These are phyloP conservation scores for Ips typographus DNA, from an alignment of 1,140 invertebrate species.

Conservation along the genomic window DNA sequence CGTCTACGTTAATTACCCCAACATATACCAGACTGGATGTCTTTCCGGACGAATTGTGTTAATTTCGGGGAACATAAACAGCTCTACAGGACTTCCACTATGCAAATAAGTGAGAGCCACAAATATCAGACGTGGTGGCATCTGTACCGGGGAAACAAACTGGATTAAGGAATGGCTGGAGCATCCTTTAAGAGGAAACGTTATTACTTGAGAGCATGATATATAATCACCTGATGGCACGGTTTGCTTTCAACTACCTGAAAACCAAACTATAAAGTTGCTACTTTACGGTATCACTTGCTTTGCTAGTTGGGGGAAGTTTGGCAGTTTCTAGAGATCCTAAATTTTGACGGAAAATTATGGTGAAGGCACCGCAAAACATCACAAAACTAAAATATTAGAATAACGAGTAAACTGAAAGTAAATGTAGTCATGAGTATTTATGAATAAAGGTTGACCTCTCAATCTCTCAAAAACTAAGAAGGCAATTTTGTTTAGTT, in stretches of 20 bases:
- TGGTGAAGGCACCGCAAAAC: neutral
- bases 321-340: neutral
- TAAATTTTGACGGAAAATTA: neutral
- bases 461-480: neutral
- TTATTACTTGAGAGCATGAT: conserved; percentile 1
- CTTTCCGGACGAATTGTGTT: neutral
- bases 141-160: conserved; percentile 3
- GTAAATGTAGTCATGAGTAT: neutral
- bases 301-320: neutral
- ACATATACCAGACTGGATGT: neutral
- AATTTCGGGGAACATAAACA: neutral
- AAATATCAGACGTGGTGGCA: neutral
- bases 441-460: neutral
- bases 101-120: neutral
- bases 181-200: conserved; percentile 5
- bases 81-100: neutral
- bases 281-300: neutral
- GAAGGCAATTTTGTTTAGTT: neutral
- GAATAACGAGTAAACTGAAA: neutral
- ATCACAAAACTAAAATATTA: neutral
- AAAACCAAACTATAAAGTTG: neutral
- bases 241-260: conserved; percentile 5
- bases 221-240: neutral
- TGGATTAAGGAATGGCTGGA: conserved; percentile 3
- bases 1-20: neutral